These are phyloP conservation scores for Uropetala carovei DNA, from an alignment of 2,888 invertebrate genomes.

Conservation along the genomic window DNA sequence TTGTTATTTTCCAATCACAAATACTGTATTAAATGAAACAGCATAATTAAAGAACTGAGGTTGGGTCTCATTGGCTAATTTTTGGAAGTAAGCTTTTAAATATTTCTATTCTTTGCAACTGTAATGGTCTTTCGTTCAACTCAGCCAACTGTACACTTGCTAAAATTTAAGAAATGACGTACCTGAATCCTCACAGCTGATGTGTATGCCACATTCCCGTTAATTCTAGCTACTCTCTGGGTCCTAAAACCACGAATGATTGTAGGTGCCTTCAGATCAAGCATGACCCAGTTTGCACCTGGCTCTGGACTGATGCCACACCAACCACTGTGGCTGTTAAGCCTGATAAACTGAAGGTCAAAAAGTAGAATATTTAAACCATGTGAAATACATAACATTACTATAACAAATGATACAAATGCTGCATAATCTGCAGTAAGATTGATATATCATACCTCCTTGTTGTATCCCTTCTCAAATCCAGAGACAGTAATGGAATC, in stretches of 20 bases:
- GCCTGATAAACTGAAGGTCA: slow-evolving; percentile 83
- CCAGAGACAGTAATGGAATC: slow-evolving; percentile 91
- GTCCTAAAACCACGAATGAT: slow-evolving; percentile 93
- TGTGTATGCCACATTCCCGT: slow-evolving; percentile 91
- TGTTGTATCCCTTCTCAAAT: slow-evolving; percentile 88
- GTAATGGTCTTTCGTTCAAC: too few species aligned
- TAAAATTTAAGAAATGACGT: slow-evolving; percentile 51
- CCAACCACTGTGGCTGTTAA: slow-evolving; percentile 92
- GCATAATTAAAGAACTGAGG: neutral
- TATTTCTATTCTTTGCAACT: too few species aligned
- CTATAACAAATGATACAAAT: neutral
- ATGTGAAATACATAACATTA: neutral
- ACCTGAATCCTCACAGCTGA: slow-evolving; percentile 88
- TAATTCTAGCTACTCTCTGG: slow-evolving; percentile 89
- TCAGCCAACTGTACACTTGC: neutral
- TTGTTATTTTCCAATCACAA: neutral
- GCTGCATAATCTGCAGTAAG: neutral
- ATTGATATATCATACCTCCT: slow-evolving; percentile 80
- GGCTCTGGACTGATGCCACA: slow-evolving; percentile 91
- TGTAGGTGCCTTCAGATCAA: slow-evolving; percentile 92
- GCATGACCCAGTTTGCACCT: slow-evolving; percentile 91
- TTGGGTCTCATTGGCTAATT: too few species aligned
- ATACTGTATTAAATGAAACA: neutral
- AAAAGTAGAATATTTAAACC: neutral
- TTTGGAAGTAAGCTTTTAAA: too few species aligned